phyloP scores from a whole-genome alignment of 2,888 invertebrate species.

The Isoperla grammatica region DNA sequence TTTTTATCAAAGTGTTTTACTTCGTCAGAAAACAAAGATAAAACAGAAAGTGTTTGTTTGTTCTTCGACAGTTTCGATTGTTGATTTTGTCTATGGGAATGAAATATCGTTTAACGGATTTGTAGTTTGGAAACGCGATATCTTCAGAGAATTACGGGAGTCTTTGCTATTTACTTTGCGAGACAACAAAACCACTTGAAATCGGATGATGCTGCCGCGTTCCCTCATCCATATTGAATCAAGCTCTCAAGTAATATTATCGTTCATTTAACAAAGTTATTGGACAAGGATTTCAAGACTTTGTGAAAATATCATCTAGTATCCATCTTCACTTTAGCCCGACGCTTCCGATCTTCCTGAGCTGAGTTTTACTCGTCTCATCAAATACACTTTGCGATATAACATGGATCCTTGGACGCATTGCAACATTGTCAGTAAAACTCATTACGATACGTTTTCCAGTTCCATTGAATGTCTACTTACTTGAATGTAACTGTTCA shows the following conservation, averaged over 20 bases:
- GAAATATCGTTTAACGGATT: conserved; percentile 20
- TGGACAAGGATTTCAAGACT: conserved; percentile 8
- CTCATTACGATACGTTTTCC: too few species aligned
- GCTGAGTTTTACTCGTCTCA: too few species aligned
- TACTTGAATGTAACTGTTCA: too few species aligned
- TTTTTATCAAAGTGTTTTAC: conserved; percentile 16
- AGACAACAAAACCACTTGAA: background rate
- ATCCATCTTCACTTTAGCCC: too few species aligned
- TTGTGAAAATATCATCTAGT: too few species aligned
- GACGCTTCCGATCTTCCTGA: too few species aligned
- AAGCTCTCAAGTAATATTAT: conserved; percentile 4
- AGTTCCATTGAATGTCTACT: too few species aligned
- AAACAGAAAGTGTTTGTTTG: conserved; percentile 2
- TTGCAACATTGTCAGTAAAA: too few species aligned
- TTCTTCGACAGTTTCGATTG: conserved; percentile 10
- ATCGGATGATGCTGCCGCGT: conserved; percentile 4
- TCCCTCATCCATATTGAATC: conserved; percentile 6
- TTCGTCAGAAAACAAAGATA: conserved; percentile 9
- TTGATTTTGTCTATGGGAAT: conserved; percentile 12
- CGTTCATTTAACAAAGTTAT: conserved; percentile 15
- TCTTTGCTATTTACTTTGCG: background rate
- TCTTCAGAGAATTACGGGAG: background rate
- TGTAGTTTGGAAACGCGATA: conserved; percentile 10
- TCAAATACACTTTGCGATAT: too few species aligned
- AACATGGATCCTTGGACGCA: too few species aligned